phyloP scores from a whole-genome alignment of 1,140 invertebrate genomes.

The Conus ventricosus region DNA sequence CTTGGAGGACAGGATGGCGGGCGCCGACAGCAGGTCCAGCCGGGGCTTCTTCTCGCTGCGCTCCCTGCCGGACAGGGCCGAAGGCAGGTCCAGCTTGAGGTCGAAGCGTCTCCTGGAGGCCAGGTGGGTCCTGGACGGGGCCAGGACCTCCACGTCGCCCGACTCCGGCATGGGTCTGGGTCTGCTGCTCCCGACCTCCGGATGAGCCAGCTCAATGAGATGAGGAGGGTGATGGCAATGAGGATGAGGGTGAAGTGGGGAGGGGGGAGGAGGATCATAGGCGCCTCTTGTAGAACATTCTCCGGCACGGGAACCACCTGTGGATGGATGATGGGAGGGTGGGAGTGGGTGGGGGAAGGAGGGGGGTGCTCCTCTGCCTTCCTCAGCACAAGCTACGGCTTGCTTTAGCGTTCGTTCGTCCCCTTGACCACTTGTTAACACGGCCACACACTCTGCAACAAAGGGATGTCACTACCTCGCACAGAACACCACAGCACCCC shows the following conservation, averaged over 20 bases:
- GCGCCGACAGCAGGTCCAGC: neutral
- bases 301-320: neutral
- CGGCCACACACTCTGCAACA: too few species aligned
- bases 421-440: too few species aligned
- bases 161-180: slow-evolving; percentile 62
- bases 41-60: slow-evolving; percentile 5
- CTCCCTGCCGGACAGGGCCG: neutral
- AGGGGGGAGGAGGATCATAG: slow-evolving; percentile 13
- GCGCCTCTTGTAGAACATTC: neutral
- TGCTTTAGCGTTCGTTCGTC: neutral
- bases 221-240: slow-evolving; percentile 9
- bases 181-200: slow-evolving; percentile 21
- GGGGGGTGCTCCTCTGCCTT: neutral
- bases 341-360: neutral
- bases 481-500: too few species aligned
- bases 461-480: too few species aligned
- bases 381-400: neutral
- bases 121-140: slow-evolving; percentile 47
- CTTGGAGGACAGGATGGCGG: neutral
- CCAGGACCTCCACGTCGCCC: slow-evolving; percentile 63
- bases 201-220: neutral
- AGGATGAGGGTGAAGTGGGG: slow-evolving; percentile 14
- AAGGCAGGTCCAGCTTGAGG: slow-evolving; percentile 44
- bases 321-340: neutral
- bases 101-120: slow-evolving; percentile 41